Conservation (phyloP, 2,113 vertebrate species). For the Istiophorus platypterus region DNA sequence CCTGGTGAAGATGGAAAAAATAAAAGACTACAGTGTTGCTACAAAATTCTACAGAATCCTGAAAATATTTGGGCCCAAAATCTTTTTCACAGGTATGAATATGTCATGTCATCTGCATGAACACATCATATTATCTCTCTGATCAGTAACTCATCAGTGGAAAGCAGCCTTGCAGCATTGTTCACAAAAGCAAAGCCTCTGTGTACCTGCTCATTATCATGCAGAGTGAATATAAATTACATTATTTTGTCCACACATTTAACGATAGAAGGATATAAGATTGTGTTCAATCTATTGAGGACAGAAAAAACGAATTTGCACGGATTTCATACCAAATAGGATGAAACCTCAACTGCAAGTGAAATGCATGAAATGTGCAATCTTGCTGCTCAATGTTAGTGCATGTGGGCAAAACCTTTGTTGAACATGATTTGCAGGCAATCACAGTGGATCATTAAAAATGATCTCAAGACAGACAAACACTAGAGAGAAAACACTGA, state of each 20-base stretch:
- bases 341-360: background rate
- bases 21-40: background rate
- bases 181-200: conserved; percentile 28
- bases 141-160: background rate
- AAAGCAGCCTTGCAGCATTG: conserved; percentile 9
- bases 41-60: background rate
- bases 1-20: background rate
- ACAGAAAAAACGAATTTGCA: too few species aligned
- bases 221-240: background rate
- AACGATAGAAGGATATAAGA: background rate
- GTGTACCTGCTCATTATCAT: conserved; percentile 15
- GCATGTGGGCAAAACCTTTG: background rate
- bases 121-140: background rate
- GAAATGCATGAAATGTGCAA: background rate
- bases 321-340: background rate
- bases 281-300: background rate
- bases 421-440: background rate
- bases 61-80: background rate
- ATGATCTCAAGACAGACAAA: background rate
- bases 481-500: background rate
- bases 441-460: background rate
- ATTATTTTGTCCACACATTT: background rate
- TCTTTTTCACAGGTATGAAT: background rate
- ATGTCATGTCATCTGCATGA: background rate
- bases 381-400: background rate